Evolutionary conservation across 2,888 invertebrate genomes (phyloP), one percentile per base, ranked within the genome.

Genomic region (Hypercompe scribonia): DNA sequence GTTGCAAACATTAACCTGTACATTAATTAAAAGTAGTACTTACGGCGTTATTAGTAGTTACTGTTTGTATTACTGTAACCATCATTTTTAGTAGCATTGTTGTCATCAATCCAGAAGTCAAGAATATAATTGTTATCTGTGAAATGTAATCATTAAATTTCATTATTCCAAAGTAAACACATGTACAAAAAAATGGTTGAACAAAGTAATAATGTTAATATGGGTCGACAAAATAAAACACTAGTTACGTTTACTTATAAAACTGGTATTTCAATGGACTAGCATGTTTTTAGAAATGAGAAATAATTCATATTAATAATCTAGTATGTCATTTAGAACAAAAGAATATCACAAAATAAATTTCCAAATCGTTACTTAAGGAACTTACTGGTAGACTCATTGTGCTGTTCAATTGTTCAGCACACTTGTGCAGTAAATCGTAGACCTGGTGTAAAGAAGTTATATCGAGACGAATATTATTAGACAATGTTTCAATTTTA

Each of bases 361-460:
- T 2, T 33, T 50, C 33, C 0, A 1, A 18, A 46, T 21, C 21
- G 7, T 50, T 50, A n/a, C n/a, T 54, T 28, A 7, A 33, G 15
- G 18, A 54, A 72, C 87, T 84, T 88, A 94, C 94, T 85, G 92
- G 90, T 42, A 93, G 83, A 84, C 88, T 89, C 90, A 94, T 92
- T n/a, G 91, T 80, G 24, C 85, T 85, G 79, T 92, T 93, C 1
- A 94, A 87, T 81, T 91, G 86, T 66, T 89, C 87, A 3, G 92
- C 87, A 79, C 91, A 92, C 77, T 89, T 89, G 78, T 94, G 90
- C 75, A 94, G 83, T 70, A 89, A 80, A 77, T 93, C 94, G 78
- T 93, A 94, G 18, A 87, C 87, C 77, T 84, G 86, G 75, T 94
- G 92, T 74, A 93, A 81, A 61, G 90, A 86, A 78, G 78, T 87